A percentile compares a stretch with the other conserved stretches of the same genome.
phyloP scores from a whole-genome alignment of 2,888 invertebrate species.

The Ethmia dodecea region DNA sequence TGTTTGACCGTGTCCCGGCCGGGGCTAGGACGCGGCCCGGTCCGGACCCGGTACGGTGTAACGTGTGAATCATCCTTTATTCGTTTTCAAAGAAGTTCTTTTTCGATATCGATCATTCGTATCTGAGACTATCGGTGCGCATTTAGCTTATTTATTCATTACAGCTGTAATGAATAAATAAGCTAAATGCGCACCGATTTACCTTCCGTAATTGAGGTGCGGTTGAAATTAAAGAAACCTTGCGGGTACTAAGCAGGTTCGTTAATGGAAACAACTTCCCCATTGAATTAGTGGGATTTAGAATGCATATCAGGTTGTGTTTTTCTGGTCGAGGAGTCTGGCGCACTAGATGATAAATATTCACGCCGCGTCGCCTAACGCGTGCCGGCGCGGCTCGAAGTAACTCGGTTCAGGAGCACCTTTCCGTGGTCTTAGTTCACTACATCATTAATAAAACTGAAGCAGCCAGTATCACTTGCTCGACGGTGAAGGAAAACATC shows the following conservation, averaged over 20 bases:
- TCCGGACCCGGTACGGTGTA: no score
- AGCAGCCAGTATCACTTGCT: no score
- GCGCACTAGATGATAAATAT: constrained; percentile 38
- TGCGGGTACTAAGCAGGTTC: constrained; percentile 8
- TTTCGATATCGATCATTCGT: no score
- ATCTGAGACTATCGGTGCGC: no score
- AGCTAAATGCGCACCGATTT: background rate
- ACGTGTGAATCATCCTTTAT: no score
- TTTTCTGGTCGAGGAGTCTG: constrained; percentile 25
- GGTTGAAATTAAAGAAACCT: constrained; percentile 17
- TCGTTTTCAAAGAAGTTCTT: no score
- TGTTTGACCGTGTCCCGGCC: no score
- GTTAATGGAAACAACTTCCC: constrained; percentile 20
- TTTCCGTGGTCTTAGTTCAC: no score
- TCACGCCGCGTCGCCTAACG: constrained; percentile 39
- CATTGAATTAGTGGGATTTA: constrained; percentile 23
- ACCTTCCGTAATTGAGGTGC: constrained; percentile 11
- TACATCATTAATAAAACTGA: no score
- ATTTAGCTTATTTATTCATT: background rate
- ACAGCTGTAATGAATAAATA: background rate
- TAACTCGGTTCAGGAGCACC: no score
- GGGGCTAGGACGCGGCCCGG: no score
- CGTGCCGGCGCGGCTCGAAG: constrained; percentile 23
- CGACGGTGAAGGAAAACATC: no score
- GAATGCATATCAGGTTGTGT: constrained; percentile 22